Evolutionary conservation across 2,113 vertebrate species (phyloP).

Genomic region (Ammodytes dubius): DNA sequence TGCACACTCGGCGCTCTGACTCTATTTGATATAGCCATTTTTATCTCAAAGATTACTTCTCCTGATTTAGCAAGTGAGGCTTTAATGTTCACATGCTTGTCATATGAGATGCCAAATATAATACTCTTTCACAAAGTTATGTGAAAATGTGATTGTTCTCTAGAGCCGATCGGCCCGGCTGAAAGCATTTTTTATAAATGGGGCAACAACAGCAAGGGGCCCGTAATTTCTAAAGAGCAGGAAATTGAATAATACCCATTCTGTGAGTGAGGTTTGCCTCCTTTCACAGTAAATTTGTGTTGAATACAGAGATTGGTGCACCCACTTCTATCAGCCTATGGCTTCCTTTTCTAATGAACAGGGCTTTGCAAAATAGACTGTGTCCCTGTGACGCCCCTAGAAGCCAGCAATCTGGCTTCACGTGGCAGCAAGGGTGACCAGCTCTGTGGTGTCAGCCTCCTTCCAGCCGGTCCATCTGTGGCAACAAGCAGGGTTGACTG

Average conservation of each 20-base stretch:
- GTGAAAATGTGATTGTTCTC: neutral
- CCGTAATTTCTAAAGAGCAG: neutral
- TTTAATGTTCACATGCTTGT: constrained; percentile 30
- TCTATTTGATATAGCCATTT: constrained; percentile 27
- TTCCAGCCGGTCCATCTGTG: constrained; percentile 45
- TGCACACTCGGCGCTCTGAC: neutral
- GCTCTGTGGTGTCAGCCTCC: constrained; percentile 47
- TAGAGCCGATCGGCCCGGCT: neutral
- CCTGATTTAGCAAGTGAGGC: constrained; percentile 30
- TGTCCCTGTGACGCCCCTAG: constrained; percentile 64
- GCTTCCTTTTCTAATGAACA: constrained; percentile 52
- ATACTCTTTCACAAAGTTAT: constrained; percentile 5
- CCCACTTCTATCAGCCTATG: constrained; percentile 31
- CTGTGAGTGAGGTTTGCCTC: constrained; percentile 33
- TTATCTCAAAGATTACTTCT: constrained; percentile 46
- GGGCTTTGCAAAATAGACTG: constrained; percentile 32
- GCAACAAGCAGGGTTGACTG: constrained; percentile 46
- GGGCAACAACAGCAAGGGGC: constrained; percentile 8
- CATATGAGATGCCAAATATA: constrained; percentile 20
- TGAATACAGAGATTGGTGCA: constrained; percentile 47
- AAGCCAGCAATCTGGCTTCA: constrained; percentile 56
- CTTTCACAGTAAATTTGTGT: constrained; percentile 51
- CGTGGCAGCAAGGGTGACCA: constrained; percentile 68
- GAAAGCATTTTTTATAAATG: constrained; percentile 4
- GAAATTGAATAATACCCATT: constrained; percentile 30